phyloP scores from a whole-genome alignment of 2,113 vertebrate genomes.

The Corythornis madagascariensis region DNA sequence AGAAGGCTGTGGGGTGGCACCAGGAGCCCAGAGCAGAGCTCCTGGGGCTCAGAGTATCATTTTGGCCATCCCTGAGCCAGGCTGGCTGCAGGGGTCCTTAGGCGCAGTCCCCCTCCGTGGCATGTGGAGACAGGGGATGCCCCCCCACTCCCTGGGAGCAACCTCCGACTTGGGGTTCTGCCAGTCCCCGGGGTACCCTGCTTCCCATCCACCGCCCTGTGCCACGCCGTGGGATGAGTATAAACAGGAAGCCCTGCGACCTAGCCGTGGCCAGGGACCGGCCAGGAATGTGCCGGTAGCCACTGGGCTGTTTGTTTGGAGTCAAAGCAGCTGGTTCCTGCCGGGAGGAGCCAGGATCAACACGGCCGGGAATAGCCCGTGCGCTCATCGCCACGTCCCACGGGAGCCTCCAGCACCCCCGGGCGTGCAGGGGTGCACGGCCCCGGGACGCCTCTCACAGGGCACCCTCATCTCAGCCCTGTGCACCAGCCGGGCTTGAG shows the following conservation, averaged over 20 bases:
- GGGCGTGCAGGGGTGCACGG: not conserved
- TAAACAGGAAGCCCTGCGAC: conserved; percentile 68
- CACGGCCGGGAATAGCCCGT: conserved; percentile 57
- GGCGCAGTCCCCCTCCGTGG: too few species aligned
- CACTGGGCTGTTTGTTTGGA: conserved; percentile 63
- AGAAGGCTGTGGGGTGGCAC: not conserved
- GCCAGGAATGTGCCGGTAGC: conserved; percentile 68
- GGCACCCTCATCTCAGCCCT: not conserved
- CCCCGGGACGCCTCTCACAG: accelerated
- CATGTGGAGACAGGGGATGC: not conserved
- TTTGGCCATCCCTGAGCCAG: not conserved
- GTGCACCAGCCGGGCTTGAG: not conserved
- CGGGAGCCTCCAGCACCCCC: not conserved
- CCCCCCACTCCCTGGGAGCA: not conserved
- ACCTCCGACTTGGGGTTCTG: not conserved
- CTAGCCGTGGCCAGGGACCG: conserved; percentile 6
- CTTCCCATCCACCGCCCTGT: not conserved
- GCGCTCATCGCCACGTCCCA: conserved; percentile 46
- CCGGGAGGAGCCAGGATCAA: conserved; percentile 56
- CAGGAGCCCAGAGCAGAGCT: not conserved
- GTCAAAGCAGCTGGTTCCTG: conserved; percentile 58
- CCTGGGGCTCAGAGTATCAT: not conserved
- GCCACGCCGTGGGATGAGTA: not conserved
- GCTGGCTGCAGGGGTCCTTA: not conserved
- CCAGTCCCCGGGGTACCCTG: not conserved